Percentiles rank a stretch among this genome's conserved stretches.
Evolutionary conservation across 2,113 vertebrate species (phyloP).

Genomic region (Climacteris rufus): DNA sequence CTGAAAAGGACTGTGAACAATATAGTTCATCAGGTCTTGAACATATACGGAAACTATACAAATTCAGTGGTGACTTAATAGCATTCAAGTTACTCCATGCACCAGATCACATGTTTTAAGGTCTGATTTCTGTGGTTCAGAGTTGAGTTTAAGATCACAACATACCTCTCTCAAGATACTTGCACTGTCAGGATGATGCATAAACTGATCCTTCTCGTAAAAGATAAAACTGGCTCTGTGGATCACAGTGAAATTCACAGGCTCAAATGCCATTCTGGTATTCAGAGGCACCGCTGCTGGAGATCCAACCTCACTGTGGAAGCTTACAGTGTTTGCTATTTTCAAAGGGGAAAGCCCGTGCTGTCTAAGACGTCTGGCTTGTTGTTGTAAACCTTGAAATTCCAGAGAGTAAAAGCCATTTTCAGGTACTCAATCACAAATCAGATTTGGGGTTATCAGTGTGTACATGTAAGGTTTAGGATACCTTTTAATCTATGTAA

Average conservation of each 20-base stretch:
- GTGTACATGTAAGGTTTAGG: constrained; percentile 61
- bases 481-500: constrained; percentile 68
- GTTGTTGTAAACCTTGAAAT: constrained; percentile 65
- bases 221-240: constrained; percentile 26
- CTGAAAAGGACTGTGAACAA: background rate
- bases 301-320: background rate
- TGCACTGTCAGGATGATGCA: constrained; percentile 39
- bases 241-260: constrained; percentile 53
- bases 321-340: background rate
- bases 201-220: constrained; percentile 28
- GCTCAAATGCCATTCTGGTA: constrained; percentile 23
- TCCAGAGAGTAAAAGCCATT: constrained; percentile 65
- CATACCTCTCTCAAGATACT: background rate
- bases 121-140: background rate
- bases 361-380: constrained; percentile 35
- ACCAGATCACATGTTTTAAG: background rate
- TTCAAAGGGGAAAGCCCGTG: constrained; percentile 1
- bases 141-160: background rate
- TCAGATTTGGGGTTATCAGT: constrained; percentile 67
- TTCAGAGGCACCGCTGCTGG: background rate
- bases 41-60: background rate
- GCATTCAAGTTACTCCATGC: background rate
- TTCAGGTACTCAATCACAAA: constrained; percentile 66
- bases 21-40: background rate
- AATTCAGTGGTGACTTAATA: background rate